Percentiles rank a stretch among this genome's conserved stretches.
Conservation (phyloP, 2,888 invertebrate species). For the Spodoptera exigua region DNA sequence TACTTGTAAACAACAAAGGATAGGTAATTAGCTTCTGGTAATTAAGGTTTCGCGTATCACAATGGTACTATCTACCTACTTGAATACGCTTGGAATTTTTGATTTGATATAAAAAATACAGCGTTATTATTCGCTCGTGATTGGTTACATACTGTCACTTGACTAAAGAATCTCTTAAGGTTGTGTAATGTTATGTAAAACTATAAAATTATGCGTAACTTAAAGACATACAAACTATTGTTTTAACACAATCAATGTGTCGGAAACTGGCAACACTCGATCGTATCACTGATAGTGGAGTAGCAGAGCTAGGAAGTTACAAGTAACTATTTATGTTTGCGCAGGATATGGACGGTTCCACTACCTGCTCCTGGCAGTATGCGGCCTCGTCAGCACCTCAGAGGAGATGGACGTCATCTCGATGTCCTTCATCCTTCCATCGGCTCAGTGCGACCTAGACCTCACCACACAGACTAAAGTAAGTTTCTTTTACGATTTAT, state of each 20-base stretch:
- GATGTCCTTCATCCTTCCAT: slow-evolving; percentile 97
- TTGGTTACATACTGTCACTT: too few relatives aligned
- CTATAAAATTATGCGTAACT: background rate
- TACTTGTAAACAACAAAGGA: slow-evolving; percentile 29
- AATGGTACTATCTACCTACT: background rate
- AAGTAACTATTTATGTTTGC: slow-evolving; percentile 23
- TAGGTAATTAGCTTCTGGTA: slow-evolving; percentile 12
- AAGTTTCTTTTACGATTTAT: slow-evolving; percentile 50
- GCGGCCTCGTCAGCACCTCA: slow-evolving; percentile 97
- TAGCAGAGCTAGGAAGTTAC: background rate
- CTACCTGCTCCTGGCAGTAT: slow-evolving; percentile 95
- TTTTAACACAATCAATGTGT: slow-evolving; percentile 27
- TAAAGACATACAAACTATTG: slow-evolving; percentile 3
- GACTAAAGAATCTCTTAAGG: too few relatives aligned
- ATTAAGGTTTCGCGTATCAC: background rate
- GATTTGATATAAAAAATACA: too few relatives aligned
- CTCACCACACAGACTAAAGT: slow-evolving; percentile 96
- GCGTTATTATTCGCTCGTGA: too few relatives aligned
- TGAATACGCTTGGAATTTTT: too few relatives aligned
- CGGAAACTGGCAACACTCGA: slow-evolving; percentile 2
- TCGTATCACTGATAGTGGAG: background rate
- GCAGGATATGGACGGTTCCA: slow-evolving; percentile 96
- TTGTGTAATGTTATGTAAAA: background rate
- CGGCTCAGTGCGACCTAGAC: slow-evolving; percentile 97
- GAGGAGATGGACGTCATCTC: slow-evolving; percentile 99